Base-by-base conservation (phyloP, 2,888 invertebrate species). In the Polymixis flavicincta region DNA sequence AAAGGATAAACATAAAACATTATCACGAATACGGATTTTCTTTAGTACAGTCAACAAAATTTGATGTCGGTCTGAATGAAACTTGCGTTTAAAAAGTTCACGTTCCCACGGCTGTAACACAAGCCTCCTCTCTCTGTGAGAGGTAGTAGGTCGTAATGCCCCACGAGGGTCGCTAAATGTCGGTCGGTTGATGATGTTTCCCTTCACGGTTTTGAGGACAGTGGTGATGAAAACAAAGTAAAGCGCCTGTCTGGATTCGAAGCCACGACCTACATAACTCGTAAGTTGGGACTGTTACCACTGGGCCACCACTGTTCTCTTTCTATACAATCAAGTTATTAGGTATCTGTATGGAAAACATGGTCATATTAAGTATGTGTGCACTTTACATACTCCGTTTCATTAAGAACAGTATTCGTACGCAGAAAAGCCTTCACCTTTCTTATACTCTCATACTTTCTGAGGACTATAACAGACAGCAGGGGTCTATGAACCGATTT, bases 401-500 rank as follows among this genome's bases (percentile, higher is more conserved):
- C 37, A 17, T 37, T 22, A n/a, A 64, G n/a, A 11, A 42, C 17
- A 11, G 7, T 55, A 57, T 48, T 42, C 28, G 50, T 4, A 22
- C 9, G 1, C n/a, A n/a, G 28, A 61, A 32, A 64, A 52, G 2
- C 25, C 28, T 37, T 25, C 3, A 9, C 2, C 22, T 22, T 45
- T 37, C 25, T 48, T 5, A 14, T 9, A 57, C 14, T 5, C 65
- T 22, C 9, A 17, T 17, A 2, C 11, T 64, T 9, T 57, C 54
- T 25, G 22, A 22, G 54, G 6, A 76, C 59, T 45, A 54, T 59
- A 57, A 50, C 42, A 78, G 57, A 50, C 54, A 48, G 42, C n/a
- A 25, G 14, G 22, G 67, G 60, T 72, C 54, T 60, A 54, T n/a
- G 70, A 76, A 70, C 64, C 59, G 42, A 71, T 60, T 75, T 71